These are phyloP conservation scores for Diplazon laetatorius DNA, from an alignment of 2,888 invertebrate species.

Conservation along the genomic window DNA sequence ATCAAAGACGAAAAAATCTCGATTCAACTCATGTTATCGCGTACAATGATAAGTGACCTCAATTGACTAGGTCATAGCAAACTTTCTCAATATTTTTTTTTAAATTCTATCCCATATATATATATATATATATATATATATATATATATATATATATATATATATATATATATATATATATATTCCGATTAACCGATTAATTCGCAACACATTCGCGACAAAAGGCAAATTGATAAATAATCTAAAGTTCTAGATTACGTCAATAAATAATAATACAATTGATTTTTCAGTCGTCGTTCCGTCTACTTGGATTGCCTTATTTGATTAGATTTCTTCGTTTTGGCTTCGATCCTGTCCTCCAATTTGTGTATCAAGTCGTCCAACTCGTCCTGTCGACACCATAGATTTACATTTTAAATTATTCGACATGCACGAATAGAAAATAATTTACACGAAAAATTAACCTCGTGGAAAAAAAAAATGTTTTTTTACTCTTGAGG, in stretches of 20 bases:
- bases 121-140: too few species aligned
- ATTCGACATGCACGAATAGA: too few species aligned
- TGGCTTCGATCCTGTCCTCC: constrained; percentile 82
- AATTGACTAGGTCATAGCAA: constrained; percentile 28
- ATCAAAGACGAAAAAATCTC: neutral
- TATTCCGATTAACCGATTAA: constrained; percentile 43
- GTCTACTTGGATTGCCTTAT: constrained; percentile 77
- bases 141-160: too few species aligned
- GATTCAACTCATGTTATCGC: constrained; percentile 27
- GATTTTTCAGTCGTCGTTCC: constrained; percentile 33
- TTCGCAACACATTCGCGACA: constrained; percentile 42
- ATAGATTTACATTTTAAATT: too few species aligned
- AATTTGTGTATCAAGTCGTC: constrained; percentile 83
- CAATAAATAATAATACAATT: constrained; percentile 67
- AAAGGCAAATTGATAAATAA: constrained; percentile 67
- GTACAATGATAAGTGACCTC: constrained; percentile 28
- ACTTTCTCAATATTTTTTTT: too few species aligned
- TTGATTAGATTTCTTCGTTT: constrained; percentile 82
- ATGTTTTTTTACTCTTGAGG: too few species aligned
- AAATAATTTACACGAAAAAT: too few species aligned
- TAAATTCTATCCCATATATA: too few species aligned
- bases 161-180: too few species aligned
- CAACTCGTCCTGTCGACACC: constrained; percentile 82
- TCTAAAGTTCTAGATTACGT: constrained; percentile 62
- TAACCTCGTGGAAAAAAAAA: too few species aligned